A percentile compares a stretch with the other conserved stretches of the same genome.
Conservation (phyloP, 2,888 invertebrate species). For the Hartigia nigra region DNA sequence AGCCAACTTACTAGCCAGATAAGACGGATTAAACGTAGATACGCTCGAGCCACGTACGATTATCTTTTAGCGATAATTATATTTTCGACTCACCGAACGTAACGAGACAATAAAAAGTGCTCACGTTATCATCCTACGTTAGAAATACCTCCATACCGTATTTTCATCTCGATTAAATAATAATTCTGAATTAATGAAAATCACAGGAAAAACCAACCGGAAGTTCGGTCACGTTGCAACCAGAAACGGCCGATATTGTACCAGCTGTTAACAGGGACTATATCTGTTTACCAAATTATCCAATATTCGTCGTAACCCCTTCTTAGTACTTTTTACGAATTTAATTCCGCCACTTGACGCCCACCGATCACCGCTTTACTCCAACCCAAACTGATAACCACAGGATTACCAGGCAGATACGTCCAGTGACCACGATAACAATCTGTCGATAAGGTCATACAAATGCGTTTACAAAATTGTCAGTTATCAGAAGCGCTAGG, state of each 20-base stretch:
- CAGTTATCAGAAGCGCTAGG: background rate
- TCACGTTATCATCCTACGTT: background rate
- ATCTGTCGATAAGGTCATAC: slow-evolving; percentile 1
- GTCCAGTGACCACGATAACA: background rate
- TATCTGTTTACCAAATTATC: background rate
- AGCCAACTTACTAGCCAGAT: background rate
- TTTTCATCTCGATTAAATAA: background rate
- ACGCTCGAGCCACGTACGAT: slow-evolving; percentile 1
- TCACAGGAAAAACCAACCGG: background rate
- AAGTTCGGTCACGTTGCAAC: background rate
- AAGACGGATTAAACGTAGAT: background rate
- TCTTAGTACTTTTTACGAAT: background rate
- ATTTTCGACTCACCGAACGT: background rate
- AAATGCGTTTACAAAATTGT: background rate
- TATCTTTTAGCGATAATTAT: slow-evolving; percentile 4
- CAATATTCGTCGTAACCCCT: background rate
- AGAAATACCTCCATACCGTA: background rate
- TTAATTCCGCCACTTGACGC: background rate
- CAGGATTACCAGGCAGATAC: background rate
- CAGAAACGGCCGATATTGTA: background rate
- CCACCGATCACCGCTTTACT: background rate
- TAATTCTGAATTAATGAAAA: background rate
- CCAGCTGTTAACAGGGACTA: background rate
- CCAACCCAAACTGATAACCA: background rate
- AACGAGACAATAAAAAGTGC: background rate